These are phyloP conservation scores for Aphrophora alni DNA, from an alignment of 2,888 invertebrate genomes.

Conservation along the genomic window DNA sequence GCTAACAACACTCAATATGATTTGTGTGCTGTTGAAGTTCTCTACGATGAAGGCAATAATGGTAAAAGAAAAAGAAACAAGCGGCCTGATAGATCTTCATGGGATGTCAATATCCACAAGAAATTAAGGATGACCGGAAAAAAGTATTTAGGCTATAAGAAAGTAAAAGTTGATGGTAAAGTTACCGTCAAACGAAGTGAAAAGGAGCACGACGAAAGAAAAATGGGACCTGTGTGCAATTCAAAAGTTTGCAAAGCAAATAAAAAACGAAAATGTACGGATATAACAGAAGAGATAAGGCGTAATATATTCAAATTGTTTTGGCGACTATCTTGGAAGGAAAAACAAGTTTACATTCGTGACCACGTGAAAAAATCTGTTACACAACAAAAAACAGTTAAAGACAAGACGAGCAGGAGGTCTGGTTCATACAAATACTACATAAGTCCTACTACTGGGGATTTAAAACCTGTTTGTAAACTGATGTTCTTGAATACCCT, in stretches of 20 bases:
- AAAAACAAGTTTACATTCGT: slow-evolving; percentile 23
- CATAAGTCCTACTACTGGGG: slow-evolving; percentile 2
- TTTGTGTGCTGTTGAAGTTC: slow-evolving; percentile 11
- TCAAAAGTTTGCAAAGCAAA: slow-evolving; percentile 24
- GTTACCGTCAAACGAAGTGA: slow-evolving; percentile 13
- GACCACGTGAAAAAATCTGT: background rate
- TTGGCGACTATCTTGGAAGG: slow-evolving; percentile 18
- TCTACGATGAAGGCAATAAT: background rate
- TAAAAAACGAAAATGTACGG: slow-evolving; percentile 16
- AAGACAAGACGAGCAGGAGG: slow-evolving; percentile 11
- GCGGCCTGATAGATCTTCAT: background rate
- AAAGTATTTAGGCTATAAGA: slow-evolving; percentile 24
- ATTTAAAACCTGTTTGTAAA: slow-evolving; percentile 22
- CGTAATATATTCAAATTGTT: slow-evolving; percentile 13
- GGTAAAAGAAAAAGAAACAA: slow-evolving; percentile 15
- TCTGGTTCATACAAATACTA: slow-evolving; percentile 21
- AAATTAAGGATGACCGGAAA: slow-evolving; percentile 14
- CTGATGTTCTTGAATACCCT: slow-evolving; percentile 24
- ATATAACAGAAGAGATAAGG: slow-evolving; percentile 7
- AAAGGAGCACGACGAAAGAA: slow-evolving; percentile 3
- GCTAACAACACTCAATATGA: background rate
- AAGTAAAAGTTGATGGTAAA: slow-evolving; percentile 1
- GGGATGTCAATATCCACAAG: slow-evolving; percentile 21
- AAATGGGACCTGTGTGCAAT: slow-evolving; percentile 18
- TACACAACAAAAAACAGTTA: background rate